Evolutionary conservation across 2,113 vertebrate species (phyloP).

Genomic region (Callopanchax toddi): DNA sequence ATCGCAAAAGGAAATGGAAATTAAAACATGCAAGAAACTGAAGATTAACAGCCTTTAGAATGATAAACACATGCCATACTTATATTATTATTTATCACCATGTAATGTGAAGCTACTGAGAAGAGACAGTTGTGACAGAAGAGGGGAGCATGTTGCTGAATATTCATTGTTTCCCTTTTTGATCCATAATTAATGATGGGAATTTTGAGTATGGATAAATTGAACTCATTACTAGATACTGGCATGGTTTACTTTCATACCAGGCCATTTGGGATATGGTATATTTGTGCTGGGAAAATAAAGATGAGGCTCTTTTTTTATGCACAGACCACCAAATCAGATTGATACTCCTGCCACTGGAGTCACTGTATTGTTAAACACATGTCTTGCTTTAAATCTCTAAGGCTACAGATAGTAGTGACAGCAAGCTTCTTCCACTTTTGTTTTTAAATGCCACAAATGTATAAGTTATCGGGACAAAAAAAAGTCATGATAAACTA

Average conservation of each 20-base stretch:
- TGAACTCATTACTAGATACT: constrained; percentile 24
- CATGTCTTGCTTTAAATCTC: constrained; percentile 17
- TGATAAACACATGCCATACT: too few relatives aligned
- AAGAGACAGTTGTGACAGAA: constrained; percentile 9
- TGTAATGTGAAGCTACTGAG: constrained; percentile 2
- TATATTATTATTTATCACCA: not conserved
- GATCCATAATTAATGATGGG: constrained; percentile 70
- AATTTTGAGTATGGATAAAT: constrained; percentile 46
- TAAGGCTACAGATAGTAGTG: constrained; percentile 41
- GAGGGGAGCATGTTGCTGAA: not conserved
- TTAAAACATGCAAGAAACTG: too few relatives aligned
- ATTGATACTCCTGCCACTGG: constrained; percentile 57
- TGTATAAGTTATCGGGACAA: too few relatives aligned
- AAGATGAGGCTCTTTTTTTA: constrained; percentile 61
- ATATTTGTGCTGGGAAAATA: constrained; percentile 36
- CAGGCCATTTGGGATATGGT: constrained; percentile 4
- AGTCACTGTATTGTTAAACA: constrained; percentile 31
- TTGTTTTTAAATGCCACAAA: not conserved
- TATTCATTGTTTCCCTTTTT: constrained; percentile 29
- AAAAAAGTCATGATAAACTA: too few relatives aligned
- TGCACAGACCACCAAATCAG: constrained; percentile 43
- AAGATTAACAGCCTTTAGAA: too few relatives aligned
- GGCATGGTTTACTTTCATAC: constrained; percentile 4
- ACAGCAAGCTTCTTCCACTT: constrained; percentile 1
- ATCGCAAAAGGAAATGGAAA: too few relatives aligned